Conservation (phyloP, 1,140 invertebrate genomes). For the Drosophila virilis region DNA sequence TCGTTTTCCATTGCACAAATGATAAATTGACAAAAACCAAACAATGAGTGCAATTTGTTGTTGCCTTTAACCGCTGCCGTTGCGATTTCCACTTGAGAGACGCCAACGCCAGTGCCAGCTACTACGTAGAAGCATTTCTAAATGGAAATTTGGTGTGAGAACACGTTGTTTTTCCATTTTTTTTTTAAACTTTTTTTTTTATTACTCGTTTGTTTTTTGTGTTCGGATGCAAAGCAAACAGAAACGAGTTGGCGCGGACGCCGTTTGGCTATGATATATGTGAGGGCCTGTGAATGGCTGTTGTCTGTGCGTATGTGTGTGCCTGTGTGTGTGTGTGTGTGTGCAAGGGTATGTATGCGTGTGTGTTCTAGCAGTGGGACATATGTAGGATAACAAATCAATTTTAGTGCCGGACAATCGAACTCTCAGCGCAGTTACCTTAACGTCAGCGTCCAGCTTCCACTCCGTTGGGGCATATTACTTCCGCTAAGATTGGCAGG, state of each 20-base stretch:
- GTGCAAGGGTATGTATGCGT: conserved; percentile 24
- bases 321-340: conserved; percentile 14
- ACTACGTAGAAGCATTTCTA: background rate
- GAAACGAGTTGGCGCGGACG: conserved; percentile 32
- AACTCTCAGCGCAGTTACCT: conserved; percentile 11
- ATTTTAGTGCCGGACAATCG: conserved; percentile 64
- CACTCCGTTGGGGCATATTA: conserved; percentile 67
- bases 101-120: conserved; percentile 1
- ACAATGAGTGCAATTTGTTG: conserved; percentile 72
- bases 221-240: conserved; percentile 29
- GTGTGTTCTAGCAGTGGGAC: conserved; percentile 49
- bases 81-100: conserved; percentile 38
- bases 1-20: conserved; percentile 37
- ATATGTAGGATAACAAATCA: conserved; percentile 79
- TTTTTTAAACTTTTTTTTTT: background rate
- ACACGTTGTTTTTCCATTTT: background rate
- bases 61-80: conserved; percentile 56
- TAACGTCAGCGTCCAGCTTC: background rate
- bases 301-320: background rate
- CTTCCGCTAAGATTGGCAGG: conserved; percentile 52
- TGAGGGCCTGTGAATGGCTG: conserved; percentile 26
- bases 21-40: conserved; percentile 37
- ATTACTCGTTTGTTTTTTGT: background rate
- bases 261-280: conserved; percentile 38
- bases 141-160: conserved; percentile 17